Evolutionary conservation across 2,797 vertebrate genomes (phyloP), one percentile per base, ranked within the genome.

Genomic region (Sebastes melanostomus): DNA sequence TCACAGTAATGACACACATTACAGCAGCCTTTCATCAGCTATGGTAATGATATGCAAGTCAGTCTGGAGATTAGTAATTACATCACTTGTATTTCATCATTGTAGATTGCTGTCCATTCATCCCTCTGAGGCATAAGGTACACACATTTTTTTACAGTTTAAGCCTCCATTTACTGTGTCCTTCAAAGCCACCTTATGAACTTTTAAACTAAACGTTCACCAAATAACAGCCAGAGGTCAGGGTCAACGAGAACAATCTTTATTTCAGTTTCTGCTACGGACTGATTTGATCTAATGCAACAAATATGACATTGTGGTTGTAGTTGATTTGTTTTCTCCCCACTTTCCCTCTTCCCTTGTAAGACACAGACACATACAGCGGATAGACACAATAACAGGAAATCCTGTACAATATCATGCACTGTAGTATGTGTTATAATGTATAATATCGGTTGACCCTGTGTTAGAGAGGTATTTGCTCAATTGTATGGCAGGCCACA

Each of bases 71-170:
- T 38, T 13, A 30, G 6, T 61, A 52, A 69, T 77, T 30, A 61
- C 22, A 27, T 77, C 54, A 56, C 34, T 72, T 34, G 24, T 25
- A 71, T 82, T 75, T 52, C 29, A 66, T 73, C 34, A 56, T 66
- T 54, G 16, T 34, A 27, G 32, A 50, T 24, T 52, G 0, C 7
- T 73, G 32, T 34, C 34, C 34, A 36, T 36, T 32, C 14, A 74
- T 74, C 20, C 32, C 46, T 54, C 14, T 73, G 22, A 32, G 34
- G 25, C 20, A 46, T 20, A 27, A 11, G n/a, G 5, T 12, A 30
- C 58, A 63, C 30, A 30, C 24, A 29, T 6, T 12, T 24, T 3
- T 38, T 12, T 27, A 34, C 2, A 29, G 30, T n/a, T 58, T 62
- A 10, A 46, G 36, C 16, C 20, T 20, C 25, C 32, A 56, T 66